These are phyloP conservation scores for Meliscaeva auricollis DNA, from an alignment of 2,888 invertebrate species.

Conservation along the genomic window DNA sequence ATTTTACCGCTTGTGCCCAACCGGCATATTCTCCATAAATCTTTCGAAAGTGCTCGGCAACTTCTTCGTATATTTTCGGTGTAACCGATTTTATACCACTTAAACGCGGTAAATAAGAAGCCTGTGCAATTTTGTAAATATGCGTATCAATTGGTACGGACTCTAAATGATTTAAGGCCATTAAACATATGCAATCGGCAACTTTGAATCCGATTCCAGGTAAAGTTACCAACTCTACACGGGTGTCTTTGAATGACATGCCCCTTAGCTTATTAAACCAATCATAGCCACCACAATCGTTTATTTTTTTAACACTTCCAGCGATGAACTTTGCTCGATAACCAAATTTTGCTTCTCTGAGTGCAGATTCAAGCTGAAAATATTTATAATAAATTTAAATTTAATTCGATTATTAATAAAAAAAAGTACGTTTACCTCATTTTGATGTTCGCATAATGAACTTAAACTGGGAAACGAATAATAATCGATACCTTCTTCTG, in stretches of 20 bases:
- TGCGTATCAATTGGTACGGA: conserved; percentile 98
- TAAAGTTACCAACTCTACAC: conserved; percentile 89
- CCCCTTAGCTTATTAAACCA: conserved; percentile 90
- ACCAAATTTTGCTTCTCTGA: conserved; percentile 92
- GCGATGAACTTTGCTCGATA: conserved; percentile 95
- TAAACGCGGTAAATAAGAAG: conserved; percentile 92
- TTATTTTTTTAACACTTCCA: conserved; percentile 89
- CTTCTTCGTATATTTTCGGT: conserved; percentile 93
- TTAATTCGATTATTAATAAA: too few species aligned
- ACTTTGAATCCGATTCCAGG: conserved; percentile 98
- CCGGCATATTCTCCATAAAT: conserved; percentile 95
- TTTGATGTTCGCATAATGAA: conserved; percentile 85
- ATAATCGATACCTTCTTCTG: conserved; percentile 88
- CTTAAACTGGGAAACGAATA: conserved; percentile 93
- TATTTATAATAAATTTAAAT: conserved; percentile 5
- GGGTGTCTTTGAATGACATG: conserved; percentile 90
- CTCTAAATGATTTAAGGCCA: conserved; percentile 95
- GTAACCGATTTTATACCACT: conserved; percentile 90
- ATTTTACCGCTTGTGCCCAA: conserved; percentile 96
- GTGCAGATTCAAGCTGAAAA: conserved; percentile 87
- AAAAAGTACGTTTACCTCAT: conserved; percentile 81
- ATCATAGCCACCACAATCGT: conserved; percentile 87
- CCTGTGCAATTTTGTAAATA: conserved; percentile 94
- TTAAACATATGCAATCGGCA: conserved; percentile 98
- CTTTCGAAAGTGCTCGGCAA: conserved; percentile 91